phyloP scores from a whole-genome alignment of 2,113 vertebrate species.

The Apodemus speciosus region DNA sequence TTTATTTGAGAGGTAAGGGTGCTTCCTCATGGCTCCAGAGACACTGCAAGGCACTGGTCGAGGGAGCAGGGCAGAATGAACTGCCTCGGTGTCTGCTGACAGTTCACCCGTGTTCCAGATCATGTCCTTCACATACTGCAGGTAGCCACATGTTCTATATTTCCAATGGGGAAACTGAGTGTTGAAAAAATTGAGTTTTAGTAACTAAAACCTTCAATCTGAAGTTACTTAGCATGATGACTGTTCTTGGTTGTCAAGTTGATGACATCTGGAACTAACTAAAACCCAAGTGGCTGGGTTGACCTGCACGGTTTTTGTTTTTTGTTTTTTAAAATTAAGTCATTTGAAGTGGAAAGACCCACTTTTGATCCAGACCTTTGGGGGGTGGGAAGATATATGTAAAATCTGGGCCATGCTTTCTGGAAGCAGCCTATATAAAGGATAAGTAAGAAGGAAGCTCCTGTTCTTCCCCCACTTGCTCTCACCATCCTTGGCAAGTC shows the following conservation, averaged over 20 bases:
- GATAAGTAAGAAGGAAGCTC: not conserved
- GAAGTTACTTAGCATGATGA: not conserved
- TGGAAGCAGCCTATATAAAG: not conserved
- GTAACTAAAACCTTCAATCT: not conserved
- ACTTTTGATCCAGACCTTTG: not conserved
- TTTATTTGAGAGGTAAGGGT: not conserved
- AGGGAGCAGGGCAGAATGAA: not conserved
- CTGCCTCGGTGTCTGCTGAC: not conserved
- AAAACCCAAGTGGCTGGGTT: not conserved
- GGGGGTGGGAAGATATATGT: not conserved
- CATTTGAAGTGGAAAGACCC: not conserved
- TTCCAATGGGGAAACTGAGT: not conserved
- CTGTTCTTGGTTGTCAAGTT: not conserved
- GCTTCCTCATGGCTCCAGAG: not conserved
- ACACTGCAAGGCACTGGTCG: accelerated
- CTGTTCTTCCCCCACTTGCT: not conserved
- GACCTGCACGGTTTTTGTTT: not conserved
- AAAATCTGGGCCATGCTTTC: not conserved
- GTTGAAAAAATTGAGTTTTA: not conserved
- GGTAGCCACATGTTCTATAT: accelerated
- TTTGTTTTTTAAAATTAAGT: not conserved
- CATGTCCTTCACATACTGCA: not conserved
- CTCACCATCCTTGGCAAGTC: not conserved
- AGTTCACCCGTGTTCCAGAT: accelerated
- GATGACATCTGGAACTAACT: not conserved